These are phyloP conservation scores for Diarsia brunnea DNA, from an alignment of 2,888 invertebrate species.

Conservation along the genomic window DNA sequence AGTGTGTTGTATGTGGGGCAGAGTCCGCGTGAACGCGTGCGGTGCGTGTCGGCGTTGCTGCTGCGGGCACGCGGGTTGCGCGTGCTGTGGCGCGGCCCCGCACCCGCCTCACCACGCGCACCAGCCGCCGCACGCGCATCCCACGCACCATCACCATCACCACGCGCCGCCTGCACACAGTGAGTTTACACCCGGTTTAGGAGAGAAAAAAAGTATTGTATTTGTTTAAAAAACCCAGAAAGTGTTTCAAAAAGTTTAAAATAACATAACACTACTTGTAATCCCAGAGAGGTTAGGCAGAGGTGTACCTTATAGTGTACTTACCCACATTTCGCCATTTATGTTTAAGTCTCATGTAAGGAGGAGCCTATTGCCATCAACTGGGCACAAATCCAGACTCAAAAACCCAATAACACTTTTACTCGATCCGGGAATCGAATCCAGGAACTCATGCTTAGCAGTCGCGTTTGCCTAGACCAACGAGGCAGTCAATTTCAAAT, in stretches of 20 bases:
- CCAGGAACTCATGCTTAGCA: too few relatives aligned
- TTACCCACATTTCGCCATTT: too few relatives aligned
- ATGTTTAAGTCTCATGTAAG: too few relatives aligned
- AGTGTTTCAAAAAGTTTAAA: neutral
- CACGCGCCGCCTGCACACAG: constrained; percentile 67
- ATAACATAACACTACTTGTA: too few relatives aligned
- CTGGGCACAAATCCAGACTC: too few relatives aligned
- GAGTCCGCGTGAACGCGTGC: constrained; percentile 76
- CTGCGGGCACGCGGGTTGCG: constrained; percentile 72
- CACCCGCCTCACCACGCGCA: constrained; percentile 64
- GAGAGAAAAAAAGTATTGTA: too few relatives aligned
- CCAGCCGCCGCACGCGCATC: constrained; percentile 60
- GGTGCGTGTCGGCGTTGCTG: constrained; percentile 82
- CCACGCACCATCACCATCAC: constrained; percentile 61
- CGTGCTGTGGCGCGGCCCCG: constrained; percentile 54
- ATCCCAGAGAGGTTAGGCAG: too few relatives aligned
- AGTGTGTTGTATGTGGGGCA: constrained; percentile 52
- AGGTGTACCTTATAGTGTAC: too few relatives aligned
- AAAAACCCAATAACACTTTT: too few relatives aligned
- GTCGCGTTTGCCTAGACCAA: too few relatives aligned
- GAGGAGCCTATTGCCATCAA: too few relatives aligned
- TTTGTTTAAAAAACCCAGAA: neutral
- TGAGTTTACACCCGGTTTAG: constrained; percentile 46
- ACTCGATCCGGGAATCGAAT: too few relatives aligned
- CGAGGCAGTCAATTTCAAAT: neutral